Evolutionary conservation across 2,888 invertebrate species (phyloP), one percentile per base, ranked within the genome.

Genomic region (Unio delphinus): DNA sequence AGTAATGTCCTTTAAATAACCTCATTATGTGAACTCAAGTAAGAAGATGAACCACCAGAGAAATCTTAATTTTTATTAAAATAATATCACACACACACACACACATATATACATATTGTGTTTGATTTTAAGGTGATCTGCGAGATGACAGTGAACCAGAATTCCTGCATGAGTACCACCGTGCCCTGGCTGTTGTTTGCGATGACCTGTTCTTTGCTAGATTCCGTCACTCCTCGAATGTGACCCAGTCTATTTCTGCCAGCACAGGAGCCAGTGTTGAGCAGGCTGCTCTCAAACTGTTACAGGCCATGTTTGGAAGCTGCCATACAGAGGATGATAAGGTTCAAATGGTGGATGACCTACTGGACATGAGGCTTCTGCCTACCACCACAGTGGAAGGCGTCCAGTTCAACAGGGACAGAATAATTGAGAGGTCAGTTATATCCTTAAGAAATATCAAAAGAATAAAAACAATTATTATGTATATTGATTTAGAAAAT

Each of bases 121-220:
- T 64, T 65, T n/a, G 59, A 18, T 55, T 55, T 72, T 8, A 75
- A 88, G 89, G 88, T 75, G 88, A 88, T 68, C 73, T 89, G 65
- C 71, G 84, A 61, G 85, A 88, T 75, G 89, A 89, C 78, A 79
- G 78, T 65, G 84, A 84, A 69, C 86, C 88, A 17, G 83, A 83
- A 55, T 89, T 89, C 78, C 71, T 83, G 26, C 72, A 76, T 30
- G 87, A 88, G 70, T 89, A 89, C 78, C 86, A 89, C 72, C 79
- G 83, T 26, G 87, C 88, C 7, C 75, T 88, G 65, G 81, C 87
- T 30, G 86, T 87, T 18, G 83, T 89, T 45, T 88, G 87, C 78
- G 87, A 88, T 65, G 88, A 89, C 68, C 79, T 89, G 59, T 89
- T 89, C 86, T 88, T 89, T 61, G 81, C 89, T 5, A 80, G 88